A percentile compares a stretch with the other conserved stretches of the same genome.
These are phyloP conservation scores for Bradynema listronoti DNA, from an alignment of 1,140 invertebrate species.

Conservation along the genomic window DNA sequence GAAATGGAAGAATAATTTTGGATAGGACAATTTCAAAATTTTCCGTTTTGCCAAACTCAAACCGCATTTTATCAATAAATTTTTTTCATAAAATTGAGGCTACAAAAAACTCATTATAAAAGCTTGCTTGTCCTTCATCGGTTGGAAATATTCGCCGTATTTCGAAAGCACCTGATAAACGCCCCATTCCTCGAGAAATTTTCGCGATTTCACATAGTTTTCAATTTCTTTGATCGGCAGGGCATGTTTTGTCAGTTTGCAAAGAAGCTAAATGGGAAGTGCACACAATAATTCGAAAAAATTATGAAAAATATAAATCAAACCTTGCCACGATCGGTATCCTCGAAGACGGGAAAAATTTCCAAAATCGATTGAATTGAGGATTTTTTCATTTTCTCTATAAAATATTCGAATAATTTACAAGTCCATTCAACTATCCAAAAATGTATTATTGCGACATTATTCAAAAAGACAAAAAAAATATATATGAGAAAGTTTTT, in stretches of 20 bases:
- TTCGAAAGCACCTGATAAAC: slow-evolving; percentile 6
- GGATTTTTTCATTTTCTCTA: not conserved
- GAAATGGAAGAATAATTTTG: too few relatives aligned
- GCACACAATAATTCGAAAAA: not conserved
- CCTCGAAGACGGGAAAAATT: slow-evolving; percentile 5
- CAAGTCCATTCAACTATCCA: too few relatives aligned
- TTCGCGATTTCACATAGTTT: slow-evolving; percentile 3
- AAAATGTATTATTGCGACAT: too few relatives aligned
- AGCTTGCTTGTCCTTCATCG: too few relatives aligned
- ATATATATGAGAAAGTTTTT: too few relatives aligned
- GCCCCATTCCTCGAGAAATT: slow-evolving; percentile 5
- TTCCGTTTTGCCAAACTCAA: too few relatives aligned
- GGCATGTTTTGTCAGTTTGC: slow-evolving; percentile 6
- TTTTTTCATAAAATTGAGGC: too few relatives aligned
- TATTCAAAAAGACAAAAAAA: too few relatives aligned
- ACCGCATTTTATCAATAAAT: too few relatives aligned
- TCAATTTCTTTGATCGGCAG: not conserved
- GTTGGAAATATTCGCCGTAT: slow-evolving; percentile 9
- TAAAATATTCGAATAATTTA: too few relatives aligned
- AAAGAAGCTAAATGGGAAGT: not conserved
- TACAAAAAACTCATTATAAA: too few relatives aligned
- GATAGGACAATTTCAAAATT: too few relatives aligned
- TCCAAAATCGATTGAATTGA: not conserved
- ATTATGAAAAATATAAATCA: not conserved
- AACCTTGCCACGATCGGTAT: slow-evolving; percentile 7